Percentiles rank a stretch among this genome's conserved stretches.
These are phyloP conservation scores for Papilio demoleus DNA, from an alignment of 2,888 invertebrate genomes.

Conservation along the genomic window DNA sequence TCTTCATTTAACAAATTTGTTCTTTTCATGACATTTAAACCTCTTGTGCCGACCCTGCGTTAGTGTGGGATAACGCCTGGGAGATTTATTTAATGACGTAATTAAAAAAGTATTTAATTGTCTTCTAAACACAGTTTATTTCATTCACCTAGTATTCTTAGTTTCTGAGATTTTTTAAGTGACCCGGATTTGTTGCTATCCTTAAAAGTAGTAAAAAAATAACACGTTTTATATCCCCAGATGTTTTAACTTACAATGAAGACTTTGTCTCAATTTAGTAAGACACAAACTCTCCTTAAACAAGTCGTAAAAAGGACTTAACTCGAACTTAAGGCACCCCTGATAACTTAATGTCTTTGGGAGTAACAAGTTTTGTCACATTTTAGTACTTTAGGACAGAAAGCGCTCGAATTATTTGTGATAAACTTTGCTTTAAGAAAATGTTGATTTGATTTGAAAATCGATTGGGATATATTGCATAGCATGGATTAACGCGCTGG, in stretches of 20 bases:
- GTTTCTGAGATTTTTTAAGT: no score
- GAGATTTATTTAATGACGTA: no score
- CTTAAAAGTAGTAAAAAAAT: neutral
- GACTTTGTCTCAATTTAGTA: conserved; percentile 20
- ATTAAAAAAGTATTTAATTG: no score
- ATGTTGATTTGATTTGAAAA: no score
- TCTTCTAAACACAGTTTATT: no score
- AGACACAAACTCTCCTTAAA: conserved; percentile 14
- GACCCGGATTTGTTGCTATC: neutral
- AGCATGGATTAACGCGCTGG: no score
- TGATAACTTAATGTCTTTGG: conserved; percentile 22
- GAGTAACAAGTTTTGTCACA: conserved; percentile 11
- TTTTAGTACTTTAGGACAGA: neutral
- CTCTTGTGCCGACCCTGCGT: no score
- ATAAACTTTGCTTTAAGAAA: neutral
- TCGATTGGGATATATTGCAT: no score
- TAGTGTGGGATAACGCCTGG: no score
- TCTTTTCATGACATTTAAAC: no score
- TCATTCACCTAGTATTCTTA: no score
- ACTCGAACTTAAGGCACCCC: neutral
- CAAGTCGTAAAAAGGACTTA: conserved; percentile 24
- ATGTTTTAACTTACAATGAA: neutral
- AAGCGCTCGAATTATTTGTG: neutral
- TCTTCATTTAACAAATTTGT: no score
- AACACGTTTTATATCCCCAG: neutral